phyloP scores from a whole-genome alignment of 2,888 invertebrate species.

The Aradus depressus region DNA sequence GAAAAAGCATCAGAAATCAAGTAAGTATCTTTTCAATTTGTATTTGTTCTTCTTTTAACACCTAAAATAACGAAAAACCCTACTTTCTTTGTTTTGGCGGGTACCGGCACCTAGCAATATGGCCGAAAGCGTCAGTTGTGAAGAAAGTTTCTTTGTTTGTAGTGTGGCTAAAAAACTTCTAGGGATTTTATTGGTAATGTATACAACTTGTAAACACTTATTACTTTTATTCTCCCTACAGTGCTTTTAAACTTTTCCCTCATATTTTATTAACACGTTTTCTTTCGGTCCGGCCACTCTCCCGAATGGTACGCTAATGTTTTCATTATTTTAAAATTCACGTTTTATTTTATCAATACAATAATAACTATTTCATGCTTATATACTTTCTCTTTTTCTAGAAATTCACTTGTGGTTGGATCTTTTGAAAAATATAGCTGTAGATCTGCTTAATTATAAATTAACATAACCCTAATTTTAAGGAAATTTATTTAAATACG shows the following conservation, averaged over 20 bases:
- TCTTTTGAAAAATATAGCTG: no score
- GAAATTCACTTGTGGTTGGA: no score
- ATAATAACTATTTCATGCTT: no score
- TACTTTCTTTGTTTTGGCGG: slow-evolving; percentile 19
- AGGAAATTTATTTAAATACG: no score
- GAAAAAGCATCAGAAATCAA: slow-evolving; percentile 49
- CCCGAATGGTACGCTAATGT: no score
- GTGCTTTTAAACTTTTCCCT: not conserved
- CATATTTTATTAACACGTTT: no score
- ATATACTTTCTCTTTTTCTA: no score
- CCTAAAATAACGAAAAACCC: not conserved
- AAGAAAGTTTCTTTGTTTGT: not conserved
- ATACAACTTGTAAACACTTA: not conserved
- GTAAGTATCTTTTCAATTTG: slow-evolving; percentile 43
- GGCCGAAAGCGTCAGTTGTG: slow-evolving; percentile 23
- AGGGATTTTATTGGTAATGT: not conserved
- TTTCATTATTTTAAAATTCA: no score
- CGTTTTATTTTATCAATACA: no score
- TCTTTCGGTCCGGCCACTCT: no score
- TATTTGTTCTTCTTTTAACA: not conserved
- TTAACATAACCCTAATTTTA: no score
- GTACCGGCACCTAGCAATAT: slow-evolving; percentile 21
- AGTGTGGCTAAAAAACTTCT: not conserved
- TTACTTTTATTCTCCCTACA: not conserved
- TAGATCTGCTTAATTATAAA: no score